Percentiles rank a stretch among this genome's conserved stretches.
phyloP scores from a whole-genome alignment of 1,140 invertebrate genomes.

The Rhagoletis zephyria region DNA sequence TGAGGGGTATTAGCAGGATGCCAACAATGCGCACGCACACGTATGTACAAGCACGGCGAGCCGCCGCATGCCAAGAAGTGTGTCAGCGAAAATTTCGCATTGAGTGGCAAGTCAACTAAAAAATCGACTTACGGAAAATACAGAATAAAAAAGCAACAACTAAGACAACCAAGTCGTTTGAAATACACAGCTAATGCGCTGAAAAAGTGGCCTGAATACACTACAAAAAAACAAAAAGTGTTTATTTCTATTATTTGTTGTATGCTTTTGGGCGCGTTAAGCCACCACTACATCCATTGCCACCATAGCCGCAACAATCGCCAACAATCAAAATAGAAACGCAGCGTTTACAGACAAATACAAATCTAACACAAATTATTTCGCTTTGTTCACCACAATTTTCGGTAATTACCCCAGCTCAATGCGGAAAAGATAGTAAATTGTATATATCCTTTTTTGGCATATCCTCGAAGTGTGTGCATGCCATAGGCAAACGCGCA shows the following conservation, averaged over 20 bases:
- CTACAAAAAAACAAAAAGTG: constrained; percentile 38
- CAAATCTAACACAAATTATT: constrained; percentile 23
- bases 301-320: not conserved
- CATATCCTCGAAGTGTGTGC: not conserved
- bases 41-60: not conserved
- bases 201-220: not conserved
- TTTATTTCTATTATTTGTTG: constrained; percentile 50
- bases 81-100: constrained; percentile 37
- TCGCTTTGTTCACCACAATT: constrained; percentile 46
- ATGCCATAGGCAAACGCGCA: not conserved
- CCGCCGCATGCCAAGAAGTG: constrained; percentile 19
- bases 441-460: not conserved
- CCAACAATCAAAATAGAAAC: constrained; percentile 31
- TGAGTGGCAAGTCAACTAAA: constrained; percentile 40
- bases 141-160: not conserved
- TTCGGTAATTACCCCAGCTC: constrained; percentile 47
- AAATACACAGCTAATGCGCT: constrained; percentile 31
- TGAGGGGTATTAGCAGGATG: constrained; percentile 52
- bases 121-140: constrained; percentile 25
- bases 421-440: constrained; percentile 38
- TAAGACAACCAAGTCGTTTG: no score
- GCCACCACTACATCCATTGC: not conserved
- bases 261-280: constrained; percentile 36
- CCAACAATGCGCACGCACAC: not conserved
- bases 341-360: not conserved